Evolutionary conservation across 2,888 invertebrate genomes (phyloP).

Genomic region (Standfussiana lucernea): DNA sequence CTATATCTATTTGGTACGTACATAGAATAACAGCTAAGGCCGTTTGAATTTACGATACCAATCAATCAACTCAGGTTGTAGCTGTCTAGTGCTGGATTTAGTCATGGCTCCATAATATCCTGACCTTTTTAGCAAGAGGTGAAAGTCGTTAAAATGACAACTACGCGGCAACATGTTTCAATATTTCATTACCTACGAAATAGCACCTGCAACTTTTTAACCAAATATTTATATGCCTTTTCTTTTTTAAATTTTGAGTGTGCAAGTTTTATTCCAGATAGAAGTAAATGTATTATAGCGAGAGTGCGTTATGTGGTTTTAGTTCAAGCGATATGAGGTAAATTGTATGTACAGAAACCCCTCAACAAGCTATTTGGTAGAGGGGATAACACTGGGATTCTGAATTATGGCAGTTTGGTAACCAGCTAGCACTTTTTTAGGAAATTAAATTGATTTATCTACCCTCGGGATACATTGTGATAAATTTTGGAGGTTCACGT

Average conservation of each 20-base stretch:
- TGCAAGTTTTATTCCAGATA: background rate
- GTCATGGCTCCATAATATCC: constrained; percentile 16
- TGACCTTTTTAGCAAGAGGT: constrained; percentile 3
- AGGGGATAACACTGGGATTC: constrained; percentile 5
- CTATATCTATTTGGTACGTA: background rate
- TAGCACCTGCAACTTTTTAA: background rate
- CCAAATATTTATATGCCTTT: too few relatives aligned
- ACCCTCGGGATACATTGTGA: constrained; percentile 22
- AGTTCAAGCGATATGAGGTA: constrained; percentile 14
- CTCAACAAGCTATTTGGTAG: constrained; percentile 7
- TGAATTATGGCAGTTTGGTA: constrained; percentile 11
- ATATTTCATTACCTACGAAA: background rate
- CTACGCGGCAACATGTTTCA: background rate
- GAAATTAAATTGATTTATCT: constrained; percentile 44
- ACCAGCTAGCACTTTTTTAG: constrained; percentile 14
- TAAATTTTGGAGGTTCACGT: background rate
- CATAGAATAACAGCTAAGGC: constrained; percentile 22
- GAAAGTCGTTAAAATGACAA: constrained; percentile 32
- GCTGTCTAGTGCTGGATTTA: constrained; percentile 21
- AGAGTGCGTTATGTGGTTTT: constrained; percentile 14
- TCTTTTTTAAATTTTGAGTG: background rate
- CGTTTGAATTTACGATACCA: constrained; percentile 32
- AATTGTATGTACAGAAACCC: constrained; percentile 9
- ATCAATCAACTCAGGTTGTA: constrained; percentile 39
- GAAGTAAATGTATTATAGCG: constrained; percentile 2